Base-by-base conservation (phyloP, 2,113 vertebrate species). In the Antennarius striatus region DNA sequence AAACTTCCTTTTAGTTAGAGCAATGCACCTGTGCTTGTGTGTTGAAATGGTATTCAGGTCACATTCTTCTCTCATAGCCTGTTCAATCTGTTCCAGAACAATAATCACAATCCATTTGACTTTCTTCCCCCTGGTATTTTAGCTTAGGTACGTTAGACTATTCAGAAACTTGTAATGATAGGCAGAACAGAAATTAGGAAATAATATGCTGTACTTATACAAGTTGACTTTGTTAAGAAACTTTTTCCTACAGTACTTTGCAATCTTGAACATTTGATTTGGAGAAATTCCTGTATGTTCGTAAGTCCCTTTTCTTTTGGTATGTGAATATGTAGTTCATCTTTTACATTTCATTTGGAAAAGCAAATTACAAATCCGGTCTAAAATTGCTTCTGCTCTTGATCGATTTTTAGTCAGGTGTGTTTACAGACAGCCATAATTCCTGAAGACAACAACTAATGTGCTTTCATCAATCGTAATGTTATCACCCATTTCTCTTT, bases 61-160 rank as follows among this genome's bases (percentile, higher is more conserved):
- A 96, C 94, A 93, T 92, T 86, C 49, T 87, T 90, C 91, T 92
- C 91, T 90, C 82, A 85, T 90, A 93, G 92, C 87, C 90, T 92
- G 91, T 92, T 95, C 93, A 94, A 90, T 95, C 95, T 95, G 94
- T 95, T 96, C 94, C 92, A 91, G 94, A 91, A 94, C 92, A 95
- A 94, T 94, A 94, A 94, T 94, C 93, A 93, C 80, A 90, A 92
- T 92, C 93, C 94, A 95, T 96, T 95, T 95, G 93, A 93, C 92
- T 93, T 91, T 91, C 84, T 91, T 92, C 94, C 93, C 91, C 87
- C 87, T 88, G 93, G 94, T 93, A 93, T 94, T 95, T 95, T 92
- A 94, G 92, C 91, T 88, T 80, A 86, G 86, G 84, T 92, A 90
- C 64, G 75, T 88, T 88, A 86, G 54, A 85, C 77, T 73, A 75